Evolutionary conservation across 2,888 invertebrate species (phyloP), one percentile per base, ranked within the genome.

Genomic region (Callosobruchus maculatus): DNA sequence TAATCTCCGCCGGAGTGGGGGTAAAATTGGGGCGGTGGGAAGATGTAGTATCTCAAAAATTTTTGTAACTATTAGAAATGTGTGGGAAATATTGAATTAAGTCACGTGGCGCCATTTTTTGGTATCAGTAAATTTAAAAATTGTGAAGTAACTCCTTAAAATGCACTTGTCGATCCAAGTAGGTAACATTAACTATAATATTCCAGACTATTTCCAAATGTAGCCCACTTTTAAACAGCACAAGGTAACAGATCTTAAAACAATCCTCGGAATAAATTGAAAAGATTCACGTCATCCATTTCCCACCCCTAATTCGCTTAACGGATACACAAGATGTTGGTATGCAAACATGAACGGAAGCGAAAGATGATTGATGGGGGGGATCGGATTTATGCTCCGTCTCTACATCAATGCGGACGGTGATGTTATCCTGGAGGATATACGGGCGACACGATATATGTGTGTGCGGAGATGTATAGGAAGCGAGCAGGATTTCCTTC

Each of bases 361-460:
- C 76, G 78, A 77, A 80, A 79, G 78, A 82, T 82, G 82, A 82
- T 82, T 80, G 82, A 82, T 82, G 81, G 76, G 75, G 76, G 75
- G 79, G 73, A 70, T 49, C 49, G 49, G 49, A 49, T 49, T 49
- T 49, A 49, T 49, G 49, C 4, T 49, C 49, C 13, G 9, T 18
- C 1, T 49, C 13, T 49, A 49, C 49, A 49, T 49, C 49, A 49
- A 49, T 49, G 49, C 49, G 74, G 77, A 73, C 77, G 76, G 75
- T 66, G 75, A 67, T 30, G 70, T 72, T 49, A 71, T 73, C 72
- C 74, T 73, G 71, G 79, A 80, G 78, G 79, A 79, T 71, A 78
- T 78, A 76, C 78, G 80, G 79, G 80, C 49, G 49, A 49, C 49
- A 49, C 49, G 49, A 49, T 49, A 49, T 49, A 49, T 49, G 49